Conservation (phyloP, 2,113 vertebrate species). For the Antidorcas marsupialis region DNA sequence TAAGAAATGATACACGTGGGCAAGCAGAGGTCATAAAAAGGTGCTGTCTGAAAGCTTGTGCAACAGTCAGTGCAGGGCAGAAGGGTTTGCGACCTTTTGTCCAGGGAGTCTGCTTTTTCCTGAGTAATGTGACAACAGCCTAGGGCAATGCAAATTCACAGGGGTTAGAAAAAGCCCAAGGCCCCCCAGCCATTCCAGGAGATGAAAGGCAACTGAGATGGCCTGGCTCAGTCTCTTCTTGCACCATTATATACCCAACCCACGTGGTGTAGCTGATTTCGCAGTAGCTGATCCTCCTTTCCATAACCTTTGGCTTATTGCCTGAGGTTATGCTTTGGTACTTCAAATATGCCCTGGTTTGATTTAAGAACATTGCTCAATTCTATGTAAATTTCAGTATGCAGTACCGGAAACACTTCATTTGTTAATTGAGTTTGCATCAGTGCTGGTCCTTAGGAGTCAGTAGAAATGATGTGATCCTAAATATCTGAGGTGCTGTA, state of each 20-base stretch:
- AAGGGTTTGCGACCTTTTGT: not conserved
- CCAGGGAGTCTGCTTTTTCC: not conserved
- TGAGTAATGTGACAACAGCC: not conserved
- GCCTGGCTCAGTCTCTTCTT: not conserved
- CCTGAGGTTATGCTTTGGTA: not conserved
- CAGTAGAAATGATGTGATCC: not conserved
- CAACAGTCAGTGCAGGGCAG: not conserved
- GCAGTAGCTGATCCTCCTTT: not conserved
- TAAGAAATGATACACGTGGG: not conserved
- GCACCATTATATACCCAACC: not conserved
- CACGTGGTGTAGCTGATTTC: not conserved
- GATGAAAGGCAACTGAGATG: not conserved
- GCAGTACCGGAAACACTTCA: not conserved
- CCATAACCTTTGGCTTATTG: not conserved
- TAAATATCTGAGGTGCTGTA: not conserved
- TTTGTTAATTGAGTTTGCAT: not conserved
- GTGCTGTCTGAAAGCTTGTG: not conserved
- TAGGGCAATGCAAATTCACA: not conserved
- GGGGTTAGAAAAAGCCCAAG: not conserved
- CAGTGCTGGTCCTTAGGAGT: not conserved
- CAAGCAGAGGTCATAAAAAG: not conserved
- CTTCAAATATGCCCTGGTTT: not conserved
- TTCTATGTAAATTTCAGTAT: not conserved
- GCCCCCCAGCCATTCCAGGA: not conserved
- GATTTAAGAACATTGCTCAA: conserved; percentile 20